These are phyloP conservation scores for Vollenhovia emeryi DNA, from an alignment of 1,140 invertebrate species.

Conservation along the genomic window DNA sequence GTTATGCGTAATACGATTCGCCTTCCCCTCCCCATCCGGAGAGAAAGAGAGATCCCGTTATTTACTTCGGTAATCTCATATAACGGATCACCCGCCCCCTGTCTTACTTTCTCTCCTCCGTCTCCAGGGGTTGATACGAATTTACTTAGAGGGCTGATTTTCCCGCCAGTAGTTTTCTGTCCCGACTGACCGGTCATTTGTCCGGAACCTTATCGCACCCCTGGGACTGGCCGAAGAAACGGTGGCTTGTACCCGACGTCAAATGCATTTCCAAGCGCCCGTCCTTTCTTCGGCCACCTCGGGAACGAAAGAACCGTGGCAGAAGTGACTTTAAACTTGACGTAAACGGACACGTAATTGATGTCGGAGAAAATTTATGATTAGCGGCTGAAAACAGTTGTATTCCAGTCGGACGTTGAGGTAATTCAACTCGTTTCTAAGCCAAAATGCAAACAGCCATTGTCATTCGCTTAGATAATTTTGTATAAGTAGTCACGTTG, in stretches of 20 bases:
- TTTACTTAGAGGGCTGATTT: conserved; percentile 83
- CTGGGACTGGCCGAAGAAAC: conserved; percentile 69
- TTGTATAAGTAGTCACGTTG: not conserved
- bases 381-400: not conserved
- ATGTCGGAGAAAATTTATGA: conserved; percentile 1
- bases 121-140: conserved; percentile 80
- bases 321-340: conserved; percentile 47
- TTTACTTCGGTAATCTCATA: conserved; percentile 81
- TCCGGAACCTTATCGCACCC: conserved; percentile 81
- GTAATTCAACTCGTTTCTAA: conserved; percentile 17
- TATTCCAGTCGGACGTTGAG: not conserved
- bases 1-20: conserved; percentile 73
- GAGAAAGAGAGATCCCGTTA: conserved; percentile 63
- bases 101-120: conserved; percentile 58
- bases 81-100: conserved; percentile 75
- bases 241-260: conserved; percentile 65
- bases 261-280: conserved; percentile 67
- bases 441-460: not conserved
- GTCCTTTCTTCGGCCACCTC: conserved; percentile 29
- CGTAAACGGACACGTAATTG: conserved; percentile 22
- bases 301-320: conserved; percentile 26
- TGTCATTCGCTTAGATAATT: not conserved
- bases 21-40: conserved; percentile 17
- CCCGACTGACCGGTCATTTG: conserved; percentile 80
- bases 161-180: conserved; percentile 76